phyloP scores from a whole-genome alignment of 2,113 vertebrate species.

The Jaculus jaculus region DNA sequence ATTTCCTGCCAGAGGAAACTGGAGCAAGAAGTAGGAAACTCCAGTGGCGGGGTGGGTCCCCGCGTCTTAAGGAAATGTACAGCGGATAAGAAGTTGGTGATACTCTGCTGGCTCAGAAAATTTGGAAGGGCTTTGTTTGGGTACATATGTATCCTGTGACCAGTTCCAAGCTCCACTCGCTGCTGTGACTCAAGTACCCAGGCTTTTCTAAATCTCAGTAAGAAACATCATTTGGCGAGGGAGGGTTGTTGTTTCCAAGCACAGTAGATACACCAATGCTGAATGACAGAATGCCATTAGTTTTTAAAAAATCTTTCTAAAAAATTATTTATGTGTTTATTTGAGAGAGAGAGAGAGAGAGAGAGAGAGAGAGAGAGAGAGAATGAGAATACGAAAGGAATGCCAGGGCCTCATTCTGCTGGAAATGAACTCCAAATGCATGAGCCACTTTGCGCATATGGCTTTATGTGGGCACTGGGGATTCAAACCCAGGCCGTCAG shows the following conservation, averaged over 20 bases:
- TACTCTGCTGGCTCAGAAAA: not conserved
- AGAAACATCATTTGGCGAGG: not conserved
- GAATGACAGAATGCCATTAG: too few species aligned
- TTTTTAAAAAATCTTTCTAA: too few species aligned
- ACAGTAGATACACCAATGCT: too few species aligned
- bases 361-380: too few species aligned
- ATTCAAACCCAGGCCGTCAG: too few species aligned
- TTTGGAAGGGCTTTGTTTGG: not conserved
- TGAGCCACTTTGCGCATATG: too few species aligned
- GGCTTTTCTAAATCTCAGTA: not conserved
- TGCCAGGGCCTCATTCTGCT: too few species aligned
- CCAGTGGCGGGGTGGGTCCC: not conserved
- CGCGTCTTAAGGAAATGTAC: not conserved
- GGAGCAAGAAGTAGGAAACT: not conserved
- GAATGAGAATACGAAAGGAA: too few species aligned
- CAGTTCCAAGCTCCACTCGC: not conserved
- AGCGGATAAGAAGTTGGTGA: not conserved
- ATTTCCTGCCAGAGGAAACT: conserved; percentile 61
- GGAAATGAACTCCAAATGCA: too few species aligned
- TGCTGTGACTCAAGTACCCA: not conserved
- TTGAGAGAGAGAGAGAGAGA: too few species aligned
- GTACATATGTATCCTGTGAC: not conserved
- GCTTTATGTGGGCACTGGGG: too few species aligned
- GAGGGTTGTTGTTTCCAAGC: not conserved
- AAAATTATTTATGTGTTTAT: too few species aligned